Evolutionary conservation across 2,797 vertebrate genomes (phyloP).

Genomic region (Phalloptychus januarius): DNA sequence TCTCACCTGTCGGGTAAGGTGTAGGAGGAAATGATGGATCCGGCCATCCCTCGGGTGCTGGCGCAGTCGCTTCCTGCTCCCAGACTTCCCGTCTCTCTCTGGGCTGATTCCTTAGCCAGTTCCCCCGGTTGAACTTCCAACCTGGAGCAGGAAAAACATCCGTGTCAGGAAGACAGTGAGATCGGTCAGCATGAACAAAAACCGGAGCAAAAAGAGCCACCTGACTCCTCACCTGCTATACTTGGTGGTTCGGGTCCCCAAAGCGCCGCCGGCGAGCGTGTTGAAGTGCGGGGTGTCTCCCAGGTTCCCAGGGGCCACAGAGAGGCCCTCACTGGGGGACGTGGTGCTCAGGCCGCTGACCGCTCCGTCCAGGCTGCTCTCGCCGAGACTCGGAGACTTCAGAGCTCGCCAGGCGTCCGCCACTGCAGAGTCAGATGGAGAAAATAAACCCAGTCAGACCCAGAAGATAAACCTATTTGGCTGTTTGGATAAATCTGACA

Average conservation of each 20-base stretch:
- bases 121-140: constrained; percentile 94
- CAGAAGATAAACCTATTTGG: not conserved
- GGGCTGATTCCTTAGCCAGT: constrained; percentile 89
- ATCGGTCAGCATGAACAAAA: not conserved
- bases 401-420: constrained; percentile 97
- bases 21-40: constrained; percentile 99
- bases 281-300: constrained; percentile 92
- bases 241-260: constrained; percentile 88
- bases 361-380: constrained; percentile 95
- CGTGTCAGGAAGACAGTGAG: not conserved
- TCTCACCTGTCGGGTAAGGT: constrained; percentile 94
- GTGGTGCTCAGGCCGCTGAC: constrained; percentile 96
- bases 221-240: constrained; percentile 84
- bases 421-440: constrained; percentile 37
- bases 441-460: not conserved
- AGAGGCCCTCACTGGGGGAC: constrained; percentile 85
- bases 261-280: constrained; percentile 89
- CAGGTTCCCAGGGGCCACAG: constrained; percentile 84
- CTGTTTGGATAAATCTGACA: too few relatives aligned
- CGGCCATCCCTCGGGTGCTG: constrained; percentile 97
- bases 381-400: constrained; percentile 95
- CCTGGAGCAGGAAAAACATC: constrained; percentile 72
- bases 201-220: not conserved
- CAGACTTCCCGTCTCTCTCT: constrained; percentile 93
- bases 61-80: constrained; percentile 95